These are phyloP conservation scores for Melanotaenia boesemani DNA, from an alignment of 2,797 vertebrate species.

Conservation along the genomic window DNA sequence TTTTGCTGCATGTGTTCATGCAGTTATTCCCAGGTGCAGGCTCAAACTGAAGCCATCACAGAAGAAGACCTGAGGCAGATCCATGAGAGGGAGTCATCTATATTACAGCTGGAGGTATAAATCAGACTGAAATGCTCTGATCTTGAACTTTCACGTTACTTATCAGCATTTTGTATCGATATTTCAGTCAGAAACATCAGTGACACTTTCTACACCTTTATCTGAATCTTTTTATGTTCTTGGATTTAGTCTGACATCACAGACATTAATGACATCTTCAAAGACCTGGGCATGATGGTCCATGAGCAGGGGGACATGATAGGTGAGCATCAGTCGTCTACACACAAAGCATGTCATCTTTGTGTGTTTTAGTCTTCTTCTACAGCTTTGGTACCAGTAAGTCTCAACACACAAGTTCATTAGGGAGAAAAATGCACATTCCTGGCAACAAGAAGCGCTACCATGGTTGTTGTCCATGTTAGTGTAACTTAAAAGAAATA, in stretches of 20 bases:
- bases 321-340: slow-evolving; percentile 84
- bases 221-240: slow-evolving; percentile 15
- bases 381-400: not conserved
- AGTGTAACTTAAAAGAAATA: no score
- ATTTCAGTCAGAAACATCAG: slow-evolving; percentile 84
- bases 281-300: slow-evolving; percentile 97
- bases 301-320: slow-evolving; percentile 98
- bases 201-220: not conserved
- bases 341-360: not conserved
- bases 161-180: not conserved
- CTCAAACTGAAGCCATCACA: slow-evolving; percentile 90
- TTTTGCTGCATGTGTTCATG: slow-evolving; percentile 48
- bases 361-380: not conserved
- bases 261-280: slow-evolving; percentile 99
- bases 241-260: slow-evolving; percentile 92
- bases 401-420: not conserved
- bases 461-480: no score
- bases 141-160: not conserved
- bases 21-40: slow-evolving; percentile 85
- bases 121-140: not conserved
- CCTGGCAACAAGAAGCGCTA: no score
- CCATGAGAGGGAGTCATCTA: slow-evolving; percentile 91
- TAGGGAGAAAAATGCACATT: not conserved
- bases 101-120: slow-evolving; percentile 92
- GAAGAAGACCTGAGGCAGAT: slow-evolving; percentile 95